Percentiles rank a stretch among this genome's conserved stretches.
Conservation (phyloP, 2,113 vertebrate species). For the Boulengeromyrus knoepffleri region DNA sequence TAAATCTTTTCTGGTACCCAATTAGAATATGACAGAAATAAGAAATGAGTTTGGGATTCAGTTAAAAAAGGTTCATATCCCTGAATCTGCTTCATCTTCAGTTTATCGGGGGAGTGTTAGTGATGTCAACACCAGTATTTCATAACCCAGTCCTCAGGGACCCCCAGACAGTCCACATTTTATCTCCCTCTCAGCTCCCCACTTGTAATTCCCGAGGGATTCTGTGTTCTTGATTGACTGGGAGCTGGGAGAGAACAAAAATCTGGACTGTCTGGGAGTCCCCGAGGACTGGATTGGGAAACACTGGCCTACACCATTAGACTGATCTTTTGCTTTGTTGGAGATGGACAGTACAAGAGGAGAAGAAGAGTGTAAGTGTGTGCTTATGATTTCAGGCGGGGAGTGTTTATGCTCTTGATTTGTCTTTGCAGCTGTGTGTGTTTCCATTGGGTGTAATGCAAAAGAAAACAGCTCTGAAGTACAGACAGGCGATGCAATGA, state of each 20-base stretch:
- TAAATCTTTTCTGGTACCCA: background rate
- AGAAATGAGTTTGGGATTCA: background rate
- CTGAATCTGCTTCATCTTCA: background rate
- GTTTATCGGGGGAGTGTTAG: slow-evolving; percentile 1
- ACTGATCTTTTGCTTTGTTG: slow-evolving; percentile 51
- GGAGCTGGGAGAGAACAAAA: background rate
- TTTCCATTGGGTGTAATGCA: slow-evolving; percentile 16
- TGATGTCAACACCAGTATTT: background rate
- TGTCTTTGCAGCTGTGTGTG: slow-evolving; percentile 24
- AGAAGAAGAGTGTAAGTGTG: slow-evolving; percentile 43
- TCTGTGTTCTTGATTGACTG: background rate
- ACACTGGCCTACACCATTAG: slow-evolving; percentile 32
- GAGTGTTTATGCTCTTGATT: slow-evolving; percentile 21
- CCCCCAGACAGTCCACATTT: background rate
- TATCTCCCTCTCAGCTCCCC: background rate
- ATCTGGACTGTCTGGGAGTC: background rate
- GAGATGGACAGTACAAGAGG: slow-evolving; percentile 33
- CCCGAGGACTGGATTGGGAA: background rate
- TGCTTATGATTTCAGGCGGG: slow-evolving; percentile 42
- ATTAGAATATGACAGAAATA: background rate
- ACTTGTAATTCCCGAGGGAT: background rate
- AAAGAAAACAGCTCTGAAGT: background rate
- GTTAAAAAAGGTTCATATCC: background rate
- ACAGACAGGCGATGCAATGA: background rate
- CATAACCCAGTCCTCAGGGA: background rate